phyloP scores from a whole-genome alignment of 1,140 invertebrate genomes.

The Oedothorax gibbosus region DNA sequence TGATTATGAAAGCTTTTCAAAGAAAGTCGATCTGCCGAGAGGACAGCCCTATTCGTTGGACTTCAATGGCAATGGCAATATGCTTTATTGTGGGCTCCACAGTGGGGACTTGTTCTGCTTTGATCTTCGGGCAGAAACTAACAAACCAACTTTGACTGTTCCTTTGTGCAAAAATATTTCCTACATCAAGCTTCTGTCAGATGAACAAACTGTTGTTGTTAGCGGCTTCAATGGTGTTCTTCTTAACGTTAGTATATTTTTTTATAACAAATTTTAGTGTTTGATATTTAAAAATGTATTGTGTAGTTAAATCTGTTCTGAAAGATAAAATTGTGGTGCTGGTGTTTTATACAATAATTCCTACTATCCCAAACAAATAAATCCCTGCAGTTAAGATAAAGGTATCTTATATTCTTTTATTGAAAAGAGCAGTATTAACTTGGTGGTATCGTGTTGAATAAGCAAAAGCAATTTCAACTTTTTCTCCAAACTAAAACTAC shows the following conservation, averaged over 20 bases:
- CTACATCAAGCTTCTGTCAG: slow-evolving; percentile 37
- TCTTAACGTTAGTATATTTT: slow-evolving; percentile 31
- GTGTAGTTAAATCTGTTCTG: too few species aligned
- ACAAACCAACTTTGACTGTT: slow-evolving; percentile 14
- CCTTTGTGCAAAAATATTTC: slow-evolving; percentile 45
- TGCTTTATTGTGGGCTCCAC: slow-evolving; percentile 41
- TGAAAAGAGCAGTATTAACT: too few species aligned
- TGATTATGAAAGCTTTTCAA: slow-evolving; percentile 44
- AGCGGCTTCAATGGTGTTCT: slow-evolving; percentile 51
- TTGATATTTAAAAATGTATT: too few species aligned
- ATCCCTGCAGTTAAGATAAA: too few species aligned
- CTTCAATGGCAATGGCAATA: slow-evolving; percentile 33
- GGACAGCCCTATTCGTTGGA: slow-evolving; percentile 47
- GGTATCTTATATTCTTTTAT: too few species aligned
- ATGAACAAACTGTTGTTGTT: slow-evolving; percentile 30
- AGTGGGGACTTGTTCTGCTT: slow-evolving; percentile 32
- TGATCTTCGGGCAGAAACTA: slow-evolving; percentile 31
- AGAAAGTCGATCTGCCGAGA: slow-evolving; percentile 27
- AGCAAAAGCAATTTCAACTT: too few species aligned
- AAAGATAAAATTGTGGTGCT: too few species aligned
- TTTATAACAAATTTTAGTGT: background rate
- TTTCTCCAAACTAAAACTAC: too few species aligned
- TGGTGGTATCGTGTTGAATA: too few species aligned
- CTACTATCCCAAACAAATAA: too few species aligned
- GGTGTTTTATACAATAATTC: too few species aligned